A percentile compares a stretch with the other conserved stretches of the same genome.
These are phyloP conservation scores for Cirrhinus mrigala DNA, from an alignment of 2,797 vertebrate genomes.

Conservation along the genomic window DNA sequence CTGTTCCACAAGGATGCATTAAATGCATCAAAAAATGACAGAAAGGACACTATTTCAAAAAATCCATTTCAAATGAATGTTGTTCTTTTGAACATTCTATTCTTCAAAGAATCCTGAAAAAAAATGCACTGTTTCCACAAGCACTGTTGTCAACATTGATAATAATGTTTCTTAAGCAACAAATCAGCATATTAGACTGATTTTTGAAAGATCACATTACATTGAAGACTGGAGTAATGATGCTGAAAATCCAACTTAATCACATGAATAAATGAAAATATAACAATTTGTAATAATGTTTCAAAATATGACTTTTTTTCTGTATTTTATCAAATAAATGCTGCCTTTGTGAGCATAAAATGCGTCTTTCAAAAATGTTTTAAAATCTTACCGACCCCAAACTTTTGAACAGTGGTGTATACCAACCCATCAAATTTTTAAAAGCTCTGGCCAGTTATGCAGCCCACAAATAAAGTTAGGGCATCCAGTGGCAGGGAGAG, in stretches of 20 bases:
- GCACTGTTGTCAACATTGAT: background rate
- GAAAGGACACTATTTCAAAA: background rate
- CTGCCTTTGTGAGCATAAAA: background rate
- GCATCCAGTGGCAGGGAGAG: background rate
- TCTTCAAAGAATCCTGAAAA: background rate
- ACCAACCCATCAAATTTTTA: background rate
- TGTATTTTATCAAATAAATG: background rate
- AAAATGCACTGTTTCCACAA: background rate
- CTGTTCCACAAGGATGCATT: background rate
- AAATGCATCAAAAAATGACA: background rate
- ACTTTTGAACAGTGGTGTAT: no score
- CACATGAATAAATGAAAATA: background rate
- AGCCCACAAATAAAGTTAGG: background rate
- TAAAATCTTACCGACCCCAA: no score
- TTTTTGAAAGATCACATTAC: background rate
- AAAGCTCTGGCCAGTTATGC: background rate
- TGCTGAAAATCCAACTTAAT: background rate
- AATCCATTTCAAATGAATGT: background rate
- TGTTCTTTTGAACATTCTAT: background rate
- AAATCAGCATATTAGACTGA: background rate
- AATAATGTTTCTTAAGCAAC: background rate
- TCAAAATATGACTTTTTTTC: background rate
- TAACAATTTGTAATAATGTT: background rate
- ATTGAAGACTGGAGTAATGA: background rate
- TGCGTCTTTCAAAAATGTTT: background rate